Evolutionary conservation across 2,797 vertebrate species (phyloP).

Genomic region (Craterocephalus amniculus): DNA sequence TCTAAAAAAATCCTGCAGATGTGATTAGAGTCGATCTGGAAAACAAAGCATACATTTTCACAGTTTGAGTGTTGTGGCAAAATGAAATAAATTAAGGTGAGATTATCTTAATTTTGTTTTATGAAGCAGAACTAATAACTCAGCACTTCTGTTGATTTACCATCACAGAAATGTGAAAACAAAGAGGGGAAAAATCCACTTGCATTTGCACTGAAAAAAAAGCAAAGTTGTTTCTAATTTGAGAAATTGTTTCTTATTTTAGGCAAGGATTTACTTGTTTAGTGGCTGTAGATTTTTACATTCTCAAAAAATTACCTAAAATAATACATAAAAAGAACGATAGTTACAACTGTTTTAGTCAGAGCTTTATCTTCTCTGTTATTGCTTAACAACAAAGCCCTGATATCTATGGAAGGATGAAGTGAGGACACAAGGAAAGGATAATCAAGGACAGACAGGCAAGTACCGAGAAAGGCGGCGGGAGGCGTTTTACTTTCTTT

Average conservation of each 20-base stretch:
- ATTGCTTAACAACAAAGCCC: slow-evolving; percentile 16
- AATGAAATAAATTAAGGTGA: neutral
- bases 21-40: neutral
- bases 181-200: neutral
- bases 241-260: neutral
- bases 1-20: neutral
- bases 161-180: neutral
- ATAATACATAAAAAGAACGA: neutral
- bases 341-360: neutral
- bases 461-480: slow-evolving; percentile 39
- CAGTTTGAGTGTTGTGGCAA: neutral
- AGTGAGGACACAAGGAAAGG: slow-evolving; percentile 46
- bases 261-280: neutral
- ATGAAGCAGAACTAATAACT: neutral
- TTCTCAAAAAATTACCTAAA: neutral
- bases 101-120: neutral
- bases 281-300: neutral
- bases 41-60: neutral
- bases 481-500: slow-evolving; percentile 46
- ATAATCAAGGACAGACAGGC: slow-evolving; percentile 55
- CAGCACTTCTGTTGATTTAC: neutral
- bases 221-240: too few species aligned
- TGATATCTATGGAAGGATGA: slow-evolving; percentile 6
- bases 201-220: too few species aligned
- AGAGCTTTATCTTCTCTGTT: neutral